Conservation (phyloP, 2,888 invertebrate genomes). For the Mythimna vitellina region DNA sequence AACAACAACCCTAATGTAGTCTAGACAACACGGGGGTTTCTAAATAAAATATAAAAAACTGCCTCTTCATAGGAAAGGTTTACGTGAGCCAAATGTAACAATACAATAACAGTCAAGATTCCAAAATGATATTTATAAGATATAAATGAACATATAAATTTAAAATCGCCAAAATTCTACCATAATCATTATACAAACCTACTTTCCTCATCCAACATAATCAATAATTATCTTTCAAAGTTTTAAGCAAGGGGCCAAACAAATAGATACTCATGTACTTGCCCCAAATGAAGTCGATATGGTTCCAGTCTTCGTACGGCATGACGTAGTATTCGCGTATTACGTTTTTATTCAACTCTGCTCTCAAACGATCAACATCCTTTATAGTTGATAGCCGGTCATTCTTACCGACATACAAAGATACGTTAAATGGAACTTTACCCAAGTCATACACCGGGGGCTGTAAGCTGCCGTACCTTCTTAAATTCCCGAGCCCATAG, state of each 20-base stretch:
- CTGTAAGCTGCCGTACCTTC: slow-evolving; percentile 1
- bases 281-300: slow-evolving; percentile 31
- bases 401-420: slow-evolving; percentile 28
- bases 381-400: slow-evolving; percentile 16
- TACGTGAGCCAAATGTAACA: neutral
- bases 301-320: slow-evolving; percentile 15
- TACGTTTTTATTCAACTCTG: neutral
- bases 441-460: slow-evolving; percentile 17
- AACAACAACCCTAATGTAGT: neutral
- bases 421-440: slow-evolving; percentile 14
- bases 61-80: neutral
- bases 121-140: too few relatives aligned
- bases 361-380: slow-evolving; percentile 8
- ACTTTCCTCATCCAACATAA: neutral
- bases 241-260: neutral
- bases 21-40: neutral
- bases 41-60: neutral
- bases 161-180: neutral
- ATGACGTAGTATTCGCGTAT: slow-evolving; percentile 12
- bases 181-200: neutral
- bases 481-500: slow-evolving; percentile 15
- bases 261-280: neutral
- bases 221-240: slow-evolving; percentile 8
- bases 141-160: neutral
- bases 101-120: neutral